phyloP scores from a whole-genome alignment of 2,888 invertebrate species.

The Adela reaumurella region DNA sequence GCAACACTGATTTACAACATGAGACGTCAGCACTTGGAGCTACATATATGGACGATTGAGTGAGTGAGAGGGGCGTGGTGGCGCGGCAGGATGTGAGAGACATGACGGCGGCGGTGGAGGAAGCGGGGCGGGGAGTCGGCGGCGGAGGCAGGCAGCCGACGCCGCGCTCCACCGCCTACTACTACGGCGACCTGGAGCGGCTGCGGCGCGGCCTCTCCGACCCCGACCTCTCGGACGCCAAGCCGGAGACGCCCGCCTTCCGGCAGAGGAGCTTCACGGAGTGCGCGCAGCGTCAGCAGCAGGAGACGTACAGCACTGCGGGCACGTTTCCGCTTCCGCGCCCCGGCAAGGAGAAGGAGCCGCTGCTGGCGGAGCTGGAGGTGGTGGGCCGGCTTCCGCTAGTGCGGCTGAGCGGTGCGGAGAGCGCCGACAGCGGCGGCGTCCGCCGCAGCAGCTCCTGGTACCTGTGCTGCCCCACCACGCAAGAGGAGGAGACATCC shows the following conservation, averaged over 20 bases:
- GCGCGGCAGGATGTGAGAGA: neutral
- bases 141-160: constrained; percentile 25
- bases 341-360: constrained; percentile 37
- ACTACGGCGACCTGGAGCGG: constrained; percentile 57
- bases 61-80: neutral
- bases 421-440: constrained; percentile 21
- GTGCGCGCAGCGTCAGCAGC: no score
- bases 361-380: constrained; percentile 37
- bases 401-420: constrained; percentile 34
- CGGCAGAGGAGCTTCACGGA: no score
- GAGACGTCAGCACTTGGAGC: no score
- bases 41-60: no score
- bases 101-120: neutral
- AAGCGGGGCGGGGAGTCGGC: constrained; percentile 1
- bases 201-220: constrained; percentile 36
- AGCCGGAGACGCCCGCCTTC: neutral
- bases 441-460: constrained; percentile 58
- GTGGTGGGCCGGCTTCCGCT: constrained; percentile 36
- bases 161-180: constrained; percentile 57
- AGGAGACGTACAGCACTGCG: constrained; percentile 46
- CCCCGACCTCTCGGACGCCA: neutral
- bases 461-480: constrained; percentile 55
- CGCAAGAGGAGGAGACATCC: constrained; percentile 32
- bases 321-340: constrained; percentile 50
- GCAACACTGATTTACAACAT: no score